These are phyloP conservation scores for Cantharis flavilabris DNA, from an alignment of 2,888 invertebrate species.

Conservation along the genomic window DNA sequence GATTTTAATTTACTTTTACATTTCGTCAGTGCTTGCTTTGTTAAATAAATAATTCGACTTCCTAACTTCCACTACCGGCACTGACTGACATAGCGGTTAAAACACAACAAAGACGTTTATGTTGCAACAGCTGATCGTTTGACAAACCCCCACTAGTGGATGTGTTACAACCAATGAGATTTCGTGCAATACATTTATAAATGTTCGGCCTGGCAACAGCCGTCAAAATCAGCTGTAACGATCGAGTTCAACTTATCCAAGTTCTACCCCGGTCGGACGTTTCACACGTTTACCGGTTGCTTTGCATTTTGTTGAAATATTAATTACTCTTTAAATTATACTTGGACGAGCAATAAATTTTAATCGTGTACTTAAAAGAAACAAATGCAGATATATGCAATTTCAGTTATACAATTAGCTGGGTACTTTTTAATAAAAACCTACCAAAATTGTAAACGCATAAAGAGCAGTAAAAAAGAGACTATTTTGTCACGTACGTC, in stretches of 20 bases:
- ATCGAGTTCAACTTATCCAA: slow-evolving; percentile 39
- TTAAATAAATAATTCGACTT: neutral
- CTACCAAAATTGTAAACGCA: neutral
- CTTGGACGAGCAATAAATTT: neutral
- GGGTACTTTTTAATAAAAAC: neutral
- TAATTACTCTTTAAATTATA: neutral
- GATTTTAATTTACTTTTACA: slow-evolving; percentile 2
- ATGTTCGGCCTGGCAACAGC: slow-evolving; percentile 53
- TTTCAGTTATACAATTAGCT: neutral
- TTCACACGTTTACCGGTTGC: slow-evolving; percentile 8
- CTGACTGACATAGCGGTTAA: neutral
- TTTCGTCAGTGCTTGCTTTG: neutral
- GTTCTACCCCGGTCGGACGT: neutral
- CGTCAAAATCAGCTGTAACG: slow-evolving; percentile 55
- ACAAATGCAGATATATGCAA: neutral
- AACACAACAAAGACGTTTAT: slow-evolving; percentile 43
- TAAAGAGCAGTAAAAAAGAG: neutral
- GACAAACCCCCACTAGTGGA: slow-evolving; percentile 36
- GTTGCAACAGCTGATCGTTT: slow-evolving; percentile 49
- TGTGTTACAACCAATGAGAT: slow-evolving; percentile 43
- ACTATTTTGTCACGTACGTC: neutral
- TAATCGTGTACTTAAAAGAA: neutral
- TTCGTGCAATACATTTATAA: slow-evolving; percentile 39
- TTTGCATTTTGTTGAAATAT: neutral
- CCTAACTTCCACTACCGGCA: slow-evolving; percentile 1